Evolutionary conservation across 2,888 invertebrate genomes (phyloP).

Genomic region (Rhodophaea formosa): DNA sequence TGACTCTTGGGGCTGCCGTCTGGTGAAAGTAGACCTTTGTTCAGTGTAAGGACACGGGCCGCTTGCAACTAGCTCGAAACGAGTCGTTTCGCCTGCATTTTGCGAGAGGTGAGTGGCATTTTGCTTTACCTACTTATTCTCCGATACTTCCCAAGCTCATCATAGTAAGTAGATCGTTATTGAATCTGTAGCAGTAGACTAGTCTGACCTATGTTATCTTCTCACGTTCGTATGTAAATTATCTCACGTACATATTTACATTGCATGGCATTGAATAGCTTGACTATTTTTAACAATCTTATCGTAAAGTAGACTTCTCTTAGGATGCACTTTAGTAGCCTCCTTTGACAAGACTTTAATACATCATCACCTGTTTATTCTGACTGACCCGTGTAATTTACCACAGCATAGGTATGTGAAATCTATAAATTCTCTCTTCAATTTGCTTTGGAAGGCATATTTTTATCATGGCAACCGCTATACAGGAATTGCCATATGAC

Average conservation of each 20-base stretch:
- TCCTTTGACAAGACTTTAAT: no score
- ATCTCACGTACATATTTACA: slow-evolving; percentile 22
- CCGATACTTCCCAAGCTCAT: slow-evolving; percentile 19
- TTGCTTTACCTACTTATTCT: slow-evolving; percentile 57
- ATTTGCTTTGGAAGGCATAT: no score
- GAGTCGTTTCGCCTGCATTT: slow-evolving; percentile 69
- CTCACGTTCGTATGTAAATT: slow-evolving; percentile 21
- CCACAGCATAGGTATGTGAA: no score
- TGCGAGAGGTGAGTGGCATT: slow-evolving; percentile 71
- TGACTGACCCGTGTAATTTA: no score
- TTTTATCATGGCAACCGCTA: no score
- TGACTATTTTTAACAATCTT: slow-evolving; percentile 12
- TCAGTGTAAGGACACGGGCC: slow-evolving; percentile 75
- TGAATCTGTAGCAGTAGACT: neutral
- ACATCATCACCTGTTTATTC: no score
- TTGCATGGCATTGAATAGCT: slow-evolving; percentile 16
- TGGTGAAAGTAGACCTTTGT: slow-evolving; percentile 80
- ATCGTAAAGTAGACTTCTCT: slow-evolving; percentile 4
- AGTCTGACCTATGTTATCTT: slow-evolving; percentile 1
- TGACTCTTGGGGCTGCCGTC: slow-evolving; percentile 64
- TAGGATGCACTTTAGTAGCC: neutral
- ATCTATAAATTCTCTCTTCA: no score
- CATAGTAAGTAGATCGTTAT: neutral
- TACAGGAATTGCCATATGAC: no score
- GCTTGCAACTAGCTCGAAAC: slow-evolving; percentile 67